These are phyloP conservation scores for Callorhinus ursinus DNA, from an alignment of 2,113 vertebrate species.

Conservation along the genomic window DNA sequence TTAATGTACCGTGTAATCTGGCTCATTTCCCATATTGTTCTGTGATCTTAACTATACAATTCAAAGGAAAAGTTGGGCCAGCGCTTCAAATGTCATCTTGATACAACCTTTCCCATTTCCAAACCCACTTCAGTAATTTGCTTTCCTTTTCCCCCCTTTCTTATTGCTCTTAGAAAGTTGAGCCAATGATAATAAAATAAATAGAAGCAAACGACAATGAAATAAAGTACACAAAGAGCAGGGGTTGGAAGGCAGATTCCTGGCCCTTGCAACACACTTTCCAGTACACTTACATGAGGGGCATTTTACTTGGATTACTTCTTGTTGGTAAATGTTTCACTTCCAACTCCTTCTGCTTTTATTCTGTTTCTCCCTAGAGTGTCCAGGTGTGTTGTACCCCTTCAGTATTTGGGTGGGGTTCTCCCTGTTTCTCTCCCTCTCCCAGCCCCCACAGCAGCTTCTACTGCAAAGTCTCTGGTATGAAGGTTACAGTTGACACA, in stretches of 20 bases:
- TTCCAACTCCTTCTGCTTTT: not conserved
- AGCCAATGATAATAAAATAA: conserved; percentile 66
- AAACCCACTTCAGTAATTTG: conserved; percentile 21
- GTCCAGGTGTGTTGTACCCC: not conserved
- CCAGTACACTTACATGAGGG: not conserved
- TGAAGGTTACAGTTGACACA: not conserved
- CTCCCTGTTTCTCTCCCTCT: not conserved
- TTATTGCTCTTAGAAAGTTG: conserved; percentile 23
- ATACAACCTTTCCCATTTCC: conserved; percentile 43
- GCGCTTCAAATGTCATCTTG: conserved; percentile 54
- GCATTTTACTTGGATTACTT: not conserved
- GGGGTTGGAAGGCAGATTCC: not conserved
- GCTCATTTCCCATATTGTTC: conserved; percentile 73
- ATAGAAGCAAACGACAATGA: not conserved
- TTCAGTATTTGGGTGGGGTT: not conserved
- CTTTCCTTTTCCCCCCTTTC: not conserved
- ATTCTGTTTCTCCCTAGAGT: not conserved
- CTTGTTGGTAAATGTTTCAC: not conserved
- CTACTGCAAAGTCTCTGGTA: not conserved
- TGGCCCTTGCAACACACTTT: not conserved
- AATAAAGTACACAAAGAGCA: not conserved
- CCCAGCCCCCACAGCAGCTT: not conserved
- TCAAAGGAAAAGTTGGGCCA: conserved; percentile 55
- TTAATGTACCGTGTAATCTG: conserved; percentile 68
- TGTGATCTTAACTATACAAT: conserved; percentile 62